phyloP scores from a whole-genome alignment of 2,113 vertebrate species.

The Periophthalmodon schlosseri region DNA sequence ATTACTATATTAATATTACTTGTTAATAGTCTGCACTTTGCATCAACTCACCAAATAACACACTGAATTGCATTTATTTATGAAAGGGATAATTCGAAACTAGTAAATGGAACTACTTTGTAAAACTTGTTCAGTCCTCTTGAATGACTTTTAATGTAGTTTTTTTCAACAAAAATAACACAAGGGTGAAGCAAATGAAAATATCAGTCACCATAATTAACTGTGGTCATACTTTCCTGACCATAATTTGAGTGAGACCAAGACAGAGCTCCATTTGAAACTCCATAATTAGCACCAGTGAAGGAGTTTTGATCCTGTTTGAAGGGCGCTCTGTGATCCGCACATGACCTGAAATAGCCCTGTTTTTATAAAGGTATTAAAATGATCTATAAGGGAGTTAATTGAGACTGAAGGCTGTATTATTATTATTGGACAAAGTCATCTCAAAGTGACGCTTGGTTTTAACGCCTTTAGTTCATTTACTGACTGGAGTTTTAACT shows the following conservation, averaged over 20 bases:
- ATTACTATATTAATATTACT: no score
- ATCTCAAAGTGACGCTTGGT: constrained; percentile 39
- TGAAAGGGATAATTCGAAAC: no score
- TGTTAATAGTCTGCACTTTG: no score
- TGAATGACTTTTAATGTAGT: no score
- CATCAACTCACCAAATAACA: no score
- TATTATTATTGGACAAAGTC: constrained; percentile 39
- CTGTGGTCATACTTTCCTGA: background rate
- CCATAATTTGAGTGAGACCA: background rate
- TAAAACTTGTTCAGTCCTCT: no score
- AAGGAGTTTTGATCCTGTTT: background rate
- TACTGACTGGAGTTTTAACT: background rate
- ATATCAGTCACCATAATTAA: background rate
- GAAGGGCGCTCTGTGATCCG: constrained; percentile 19
- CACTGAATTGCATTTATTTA: no score
- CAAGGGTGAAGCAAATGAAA: no score
- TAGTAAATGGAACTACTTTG: no score
- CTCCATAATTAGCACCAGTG: background rate
- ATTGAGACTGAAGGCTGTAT: constrained; percentile 45
- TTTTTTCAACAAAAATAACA: no score
- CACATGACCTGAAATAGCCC: constrained; percentile 9
- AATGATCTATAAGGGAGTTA: constrained; percentile 41
- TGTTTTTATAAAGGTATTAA: constrained; percentile 24
- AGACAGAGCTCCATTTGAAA: background rate
- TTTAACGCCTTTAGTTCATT: constrained; percentile 32